These are phyloP conservation scores for Dasypus novemcinctus DNA, from an alignment of 2,113 vertebrate species.

Conservation along the genomic window DNA sequence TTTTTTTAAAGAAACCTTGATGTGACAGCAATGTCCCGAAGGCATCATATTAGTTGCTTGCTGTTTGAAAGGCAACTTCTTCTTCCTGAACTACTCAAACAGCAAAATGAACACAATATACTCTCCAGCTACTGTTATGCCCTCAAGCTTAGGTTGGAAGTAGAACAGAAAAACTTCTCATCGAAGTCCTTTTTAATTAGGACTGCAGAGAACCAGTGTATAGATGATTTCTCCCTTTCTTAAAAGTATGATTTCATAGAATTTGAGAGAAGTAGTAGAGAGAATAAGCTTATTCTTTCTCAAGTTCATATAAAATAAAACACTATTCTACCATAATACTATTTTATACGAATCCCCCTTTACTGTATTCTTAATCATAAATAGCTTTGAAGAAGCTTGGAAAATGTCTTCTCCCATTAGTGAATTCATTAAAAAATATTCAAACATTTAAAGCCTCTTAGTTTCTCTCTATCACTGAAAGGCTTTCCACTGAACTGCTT, in stretches of 20 bases:
- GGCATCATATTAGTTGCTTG: constrained; percentile 75
- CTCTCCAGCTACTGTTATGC: constrained; percentile 80
- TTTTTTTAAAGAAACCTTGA: constrained; percentile 78
- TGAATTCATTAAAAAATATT: constrained; percentile 80
- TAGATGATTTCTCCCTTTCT: constrained; percentile 64
- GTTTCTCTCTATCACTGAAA: constrained; percentile 55
- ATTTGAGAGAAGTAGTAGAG: constrained; percentile 67
- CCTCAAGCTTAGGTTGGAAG: constrained; percentile 81
- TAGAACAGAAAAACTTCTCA: constrained; percentile 80
- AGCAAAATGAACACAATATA: constrained; percentile 84
- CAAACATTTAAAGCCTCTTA: constrained; percentile 55
- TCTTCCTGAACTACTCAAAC: constrained; percentile 80
- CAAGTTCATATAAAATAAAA: constrained; percentile 18
- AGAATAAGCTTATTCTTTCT: constrained; percentile 35
- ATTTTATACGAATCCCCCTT: background rate
- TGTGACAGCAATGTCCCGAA: constrained; percentile 80
- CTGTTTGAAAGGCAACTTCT: constrained; percentile 81
- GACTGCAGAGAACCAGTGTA: constrained; percentile 76
- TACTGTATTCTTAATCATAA: constrained; percentile 66
- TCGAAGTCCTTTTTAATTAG: constrained; percentile 85
- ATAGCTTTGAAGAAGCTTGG: constrained; percentile 78
- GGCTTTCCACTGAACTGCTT: constrained; percentile 78
- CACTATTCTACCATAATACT: background rate
- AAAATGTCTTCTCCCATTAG: constrained; percentile 76
- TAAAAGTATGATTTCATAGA: constrained; percentile 70